These are phyloP conservation scores for Aporrectodea caliginosa DNA, from an alignment of 1,140 invertebrate genomes.

Conservation along the genomic window DNA sequence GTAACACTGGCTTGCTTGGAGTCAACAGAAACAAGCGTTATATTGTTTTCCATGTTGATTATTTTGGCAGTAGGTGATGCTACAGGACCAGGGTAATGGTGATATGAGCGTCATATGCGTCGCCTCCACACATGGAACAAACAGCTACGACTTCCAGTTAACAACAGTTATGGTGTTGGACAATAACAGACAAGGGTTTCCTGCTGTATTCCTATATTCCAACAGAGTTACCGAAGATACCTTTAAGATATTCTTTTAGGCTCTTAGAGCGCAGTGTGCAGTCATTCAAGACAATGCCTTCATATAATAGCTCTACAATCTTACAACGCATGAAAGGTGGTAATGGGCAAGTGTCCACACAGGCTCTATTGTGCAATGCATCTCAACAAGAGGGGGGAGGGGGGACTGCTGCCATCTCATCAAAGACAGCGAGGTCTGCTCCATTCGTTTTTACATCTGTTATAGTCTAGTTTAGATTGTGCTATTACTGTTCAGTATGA, in stretches of 20 bases:
- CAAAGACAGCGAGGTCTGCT: neutral
- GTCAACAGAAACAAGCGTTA: no score
- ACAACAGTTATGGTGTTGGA: neutral
- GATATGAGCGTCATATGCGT: no score
- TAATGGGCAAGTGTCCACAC: neutral
- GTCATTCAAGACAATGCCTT: neutral
- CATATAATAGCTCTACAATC: neutral
- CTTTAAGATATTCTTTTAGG: neutral
- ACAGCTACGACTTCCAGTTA: neutral
- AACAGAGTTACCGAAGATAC: neutral
- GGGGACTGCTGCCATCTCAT: neutral
- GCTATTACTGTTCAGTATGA: no score
- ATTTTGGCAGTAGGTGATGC: no score
- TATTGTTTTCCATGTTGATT: no score
- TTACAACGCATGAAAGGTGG: neutral
- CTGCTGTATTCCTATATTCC: neutral
- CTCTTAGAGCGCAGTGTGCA: neutral
- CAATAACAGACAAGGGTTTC: neutral
- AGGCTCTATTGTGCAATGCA: neutral
- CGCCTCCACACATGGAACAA: neutral
- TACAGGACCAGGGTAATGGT: no score
- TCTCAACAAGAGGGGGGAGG: neutral
- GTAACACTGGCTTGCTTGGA: no score
- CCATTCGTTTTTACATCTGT: no score
- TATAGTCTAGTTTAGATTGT: no score